Percentiles rank a stretch among this genome's conserved stretches.
Evolutionary conservation across 2,113 vertebrate genomes (phyloP).

Genomic region (Chloroceryle aenea): DNA sequence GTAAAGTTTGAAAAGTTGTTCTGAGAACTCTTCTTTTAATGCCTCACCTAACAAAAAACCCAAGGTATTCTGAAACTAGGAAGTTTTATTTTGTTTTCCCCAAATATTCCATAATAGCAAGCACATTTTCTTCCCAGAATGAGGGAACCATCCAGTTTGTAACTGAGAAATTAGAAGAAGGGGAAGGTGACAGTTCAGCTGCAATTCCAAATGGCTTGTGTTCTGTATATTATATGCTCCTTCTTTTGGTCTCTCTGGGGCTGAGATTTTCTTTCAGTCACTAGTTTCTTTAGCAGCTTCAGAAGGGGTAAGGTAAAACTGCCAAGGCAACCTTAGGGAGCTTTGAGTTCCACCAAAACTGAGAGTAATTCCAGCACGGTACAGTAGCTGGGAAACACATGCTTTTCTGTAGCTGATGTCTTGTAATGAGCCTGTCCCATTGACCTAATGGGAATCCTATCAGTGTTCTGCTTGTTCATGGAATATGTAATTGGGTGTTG

Average conservation of each 20-base stretch:
- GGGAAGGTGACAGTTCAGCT: neutral
- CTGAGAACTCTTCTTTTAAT: neutral
- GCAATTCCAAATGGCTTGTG: neutral
- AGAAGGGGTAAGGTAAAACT: neutral
- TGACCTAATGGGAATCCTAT: neutral
- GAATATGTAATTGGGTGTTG: neutral
- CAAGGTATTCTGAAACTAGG: neutral
- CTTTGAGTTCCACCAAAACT: neutral
- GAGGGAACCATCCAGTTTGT: neutral
- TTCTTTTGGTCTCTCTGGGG: neutral
- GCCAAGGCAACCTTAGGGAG: neutral
- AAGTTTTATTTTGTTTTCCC: neutral
- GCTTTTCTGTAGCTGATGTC: neutral
- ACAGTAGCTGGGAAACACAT: rapidly evolving
- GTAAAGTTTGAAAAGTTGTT: neutral
- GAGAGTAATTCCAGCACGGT: neutral
- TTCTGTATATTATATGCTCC: neutral
- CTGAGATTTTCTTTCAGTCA: neutral
- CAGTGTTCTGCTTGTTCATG: neutral
- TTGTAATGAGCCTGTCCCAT: neutral
- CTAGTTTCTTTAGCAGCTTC: neutral
- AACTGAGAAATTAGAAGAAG: neutral
- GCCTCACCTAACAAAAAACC: rapidly evolving
- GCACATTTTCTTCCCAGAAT: neutral
- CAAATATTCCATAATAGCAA: neutral